These are phyloP conservation scores for Rhodophaea formosa DNA, from an alignment of 2,888 invertebrate species.

Conservation along the genomic window DNA sequence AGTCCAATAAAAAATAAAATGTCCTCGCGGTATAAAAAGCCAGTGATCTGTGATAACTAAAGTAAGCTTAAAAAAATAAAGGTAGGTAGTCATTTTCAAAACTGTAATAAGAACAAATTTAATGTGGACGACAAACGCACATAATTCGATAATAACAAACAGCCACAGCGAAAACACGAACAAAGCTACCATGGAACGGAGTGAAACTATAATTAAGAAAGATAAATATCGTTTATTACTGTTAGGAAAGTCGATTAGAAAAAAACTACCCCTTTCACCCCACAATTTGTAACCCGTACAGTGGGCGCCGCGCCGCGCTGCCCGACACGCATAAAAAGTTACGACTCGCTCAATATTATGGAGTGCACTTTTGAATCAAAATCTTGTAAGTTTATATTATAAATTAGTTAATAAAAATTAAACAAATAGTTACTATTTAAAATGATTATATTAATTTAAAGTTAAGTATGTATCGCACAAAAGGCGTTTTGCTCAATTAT, in stretches of 20 bases:
- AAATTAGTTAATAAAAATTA: too few species aligned
- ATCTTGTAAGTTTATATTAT: slow-evolving; percentile 17
- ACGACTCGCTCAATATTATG: slow-evolving; percentile 38
- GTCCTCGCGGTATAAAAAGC: too few species aligned
- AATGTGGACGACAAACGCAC: slow-evolving; percentile 64
- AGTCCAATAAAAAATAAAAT: too few species aligned
- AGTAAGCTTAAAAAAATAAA: too few species aligned
- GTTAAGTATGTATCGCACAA: too few species aligned
- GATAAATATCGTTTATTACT: slow-evolving; percentile 82
- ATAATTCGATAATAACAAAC: slow-evolving; percentile 77
- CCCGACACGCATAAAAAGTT: slow-evolving; percentile 73
- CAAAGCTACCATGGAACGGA: slow-evolving; percentile 72
- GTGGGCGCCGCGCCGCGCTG: slow-evolving; percentile 62
- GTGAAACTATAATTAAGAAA: slow-evolving; percentile 79
- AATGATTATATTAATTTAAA: too few species aligned
- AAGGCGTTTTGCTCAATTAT: too few species aligned
- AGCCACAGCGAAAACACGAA: slow-evolving; percentile 70
- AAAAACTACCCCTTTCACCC: slow-evolving; percentile 81
- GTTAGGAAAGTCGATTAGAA: slow-evolving; percentile 81
- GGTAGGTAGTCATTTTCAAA: slow-evolving; percentile 23
- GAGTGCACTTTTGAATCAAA: slow-evolving; percentile 55
- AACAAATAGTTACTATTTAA: background rate
- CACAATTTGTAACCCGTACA: slow-evolving; percentile 82
- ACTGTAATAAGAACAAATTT: slow-evolving; percentile 46
- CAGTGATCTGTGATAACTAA: too few species aligned